Conservation (phyloP, 2,797 vertebrate genomes). For the Sebastolobus altivelis region DNA sequence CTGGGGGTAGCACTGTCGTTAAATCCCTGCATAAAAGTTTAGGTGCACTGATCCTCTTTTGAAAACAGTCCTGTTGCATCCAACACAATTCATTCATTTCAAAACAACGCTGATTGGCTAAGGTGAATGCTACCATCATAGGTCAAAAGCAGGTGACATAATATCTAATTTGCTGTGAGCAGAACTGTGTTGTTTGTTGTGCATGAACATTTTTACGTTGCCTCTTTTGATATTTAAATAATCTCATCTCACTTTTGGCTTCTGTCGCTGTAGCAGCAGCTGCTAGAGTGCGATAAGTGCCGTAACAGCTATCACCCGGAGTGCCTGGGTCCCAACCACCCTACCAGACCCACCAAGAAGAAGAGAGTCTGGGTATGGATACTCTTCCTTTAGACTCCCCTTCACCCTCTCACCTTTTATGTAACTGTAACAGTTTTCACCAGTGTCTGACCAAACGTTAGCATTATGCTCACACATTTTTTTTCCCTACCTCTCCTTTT, state of each 20-base stretch:
- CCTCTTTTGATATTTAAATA: slow-evolving; percentile 24
- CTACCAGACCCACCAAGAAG: slow-evolving; percentile 97
- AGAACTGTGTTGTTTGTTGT: background rate
- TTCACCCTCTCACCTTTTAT: slow-evolving; percentile 5
- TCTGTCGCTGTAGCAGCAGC: slow-evolving; percentile 82
- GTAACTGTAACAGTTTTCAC: slow-evolving; percentile 7
- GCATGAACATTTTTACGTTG: background rate
- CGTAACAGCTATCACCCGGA: slow-evolving; percentile 99
- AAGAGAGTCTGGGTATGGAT: slow-evolving; percentile 96
- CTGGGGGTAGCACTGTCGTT: background rate
- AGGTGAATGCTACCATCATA: background rate
- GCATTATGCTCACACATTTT: slow-evolving; percentile 31
- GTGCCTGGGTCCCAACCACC: slow-evolving; percentile 99
- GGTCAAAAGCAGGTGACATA: background rate
- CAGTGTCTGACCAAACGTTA: slow-evolving; percentile 26
- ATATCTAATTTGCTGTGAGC: background rate
- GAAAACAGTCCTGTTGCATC: background rate
- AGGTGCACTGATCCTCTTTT: background rate
- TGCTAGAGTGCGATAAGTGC: slow-evolving; percentile 99
- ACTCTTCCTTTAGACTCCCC: background rate
- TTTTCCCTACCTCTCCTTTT: slow-evolving; percentile 16
- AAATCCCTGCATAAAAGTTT: slow-evolving; percentile 2
- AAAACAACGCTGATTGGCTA: background rate
- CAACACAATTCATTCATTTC: background rate
- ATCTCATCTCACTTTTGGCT: slow-evolving; percentile 26